Evolutionary conservation across 2,888 invertebrate species (phyloP).

Genomic region (Calliopum simillimum): DNA sequence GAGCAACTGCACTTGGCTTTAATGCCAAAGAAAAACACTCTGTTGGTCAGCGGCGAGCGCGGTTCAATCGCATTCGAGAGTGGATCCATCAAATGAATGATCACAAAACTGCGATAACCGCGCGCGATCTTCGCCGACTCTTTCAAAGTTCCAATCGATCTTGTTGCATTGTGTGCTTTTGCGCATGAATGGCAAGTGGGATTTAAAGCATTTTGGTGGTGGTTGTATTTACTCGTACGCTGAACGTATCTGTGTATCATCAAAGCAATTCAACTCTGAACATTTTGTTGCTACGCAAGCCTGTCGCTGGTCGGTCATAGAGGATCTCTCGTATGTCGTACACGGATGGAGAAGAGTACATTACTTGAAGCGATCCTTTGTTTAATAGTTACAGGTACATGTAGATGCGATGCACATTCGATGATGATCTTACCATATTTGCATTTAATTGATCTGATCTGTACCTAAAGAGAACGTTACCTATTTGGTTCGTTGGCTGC

Average conservation of each 20-base stretch:
- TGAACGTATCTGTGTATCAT: neutral
- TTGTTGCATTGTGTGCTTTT: conserved; percentile 32
- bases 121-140: conserved; percentile 26
- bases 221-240: neutral
- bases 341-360: neutral
- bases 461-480: neutral
- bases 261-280: neutral
- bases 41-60: neutral
- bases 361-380: neutral
- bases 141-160: conserved; percentile 48
- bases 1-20: neutral
- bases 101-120: conserved; percentile 47
- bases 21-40: conserved; percentile 33
- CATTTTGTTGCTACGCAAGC: neutral
- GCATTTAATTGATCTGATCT: conserved; percentile 55
- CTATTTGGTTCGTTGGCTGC: neutral
- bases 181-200: conserved; percentile 16
- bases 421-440: conserved; percentile 55
- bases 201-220: neutral
- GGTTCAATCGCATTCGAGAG: neutral
- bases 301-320: neutral
- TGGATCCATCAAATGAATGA: conserved; percentile 43
- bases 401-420: conserved; percentile 50
- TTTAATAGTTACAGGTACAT: conserved; percentile 15
- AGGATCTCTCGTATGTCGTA: neutral